Evolutionary conservation across 2,113 vertebrate species (phyloP).

Genomic region (Ciconia boyciana): DNA sequence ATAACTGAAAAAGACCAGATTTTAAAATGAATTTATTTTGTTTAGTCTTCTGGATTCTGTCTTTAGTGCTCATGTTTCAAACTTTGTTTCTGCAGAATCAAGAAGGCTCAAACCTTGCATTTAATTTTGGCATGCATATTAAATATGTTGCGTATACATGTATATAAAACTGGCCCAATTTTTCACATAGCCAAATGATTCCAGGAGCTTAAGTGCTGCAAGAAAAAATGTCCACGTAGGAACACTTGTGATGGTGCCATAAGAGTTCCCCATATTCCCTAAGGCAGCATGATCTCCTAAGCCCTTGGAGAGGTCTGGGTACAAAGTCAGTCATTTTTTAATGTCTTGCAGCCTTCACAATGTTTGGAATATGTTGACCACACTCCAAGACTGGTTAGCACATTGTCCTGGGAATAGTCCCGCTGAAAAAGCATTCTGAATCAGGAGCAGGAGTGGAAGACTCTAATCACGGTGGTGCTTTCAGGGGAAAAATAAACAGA

Average conservation of each 20-base stretch:
- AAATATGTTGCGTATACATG: neutral
- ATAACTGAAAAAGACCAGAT: neutral
- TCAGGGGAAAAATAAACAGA: neutral
- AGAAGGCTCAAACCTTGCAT: neutral
- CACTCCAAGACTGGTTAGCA: rapidly evolving
- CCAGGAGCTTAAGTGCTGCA: neutral
- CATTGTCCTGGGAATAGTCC: neutral
- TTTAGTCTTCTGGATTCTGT: neutral
- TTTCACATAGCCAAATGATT: neutral
- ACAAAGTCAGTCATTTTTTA: neutral
- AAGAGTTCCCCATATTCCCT: neutral
- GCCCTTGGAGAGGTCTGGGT: neutral
- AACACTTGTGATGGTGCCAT: neutral
- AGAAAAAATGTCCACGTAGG: neutral
- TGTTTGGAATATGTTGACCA: neutral
- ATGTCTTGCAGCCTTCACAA: neutral
- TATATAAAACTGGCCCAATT: neutral
- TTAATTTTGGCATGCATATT: neutral
- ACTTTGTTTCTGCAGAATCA: neutral
- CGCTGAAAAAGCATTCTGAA: neutral
- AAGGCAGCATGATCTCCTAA: neutral
- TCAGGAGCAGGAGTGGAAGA: neutral
- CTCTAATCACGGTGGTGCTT: neutral
- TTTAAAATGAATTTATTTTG: neutral
- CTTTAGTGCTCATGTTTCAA: neutral